These are phyloP conservation scores for Allacma fusca DNA, from an alignment of 2,888 invertebrate species.

Conservation along the genomic window DNA sequence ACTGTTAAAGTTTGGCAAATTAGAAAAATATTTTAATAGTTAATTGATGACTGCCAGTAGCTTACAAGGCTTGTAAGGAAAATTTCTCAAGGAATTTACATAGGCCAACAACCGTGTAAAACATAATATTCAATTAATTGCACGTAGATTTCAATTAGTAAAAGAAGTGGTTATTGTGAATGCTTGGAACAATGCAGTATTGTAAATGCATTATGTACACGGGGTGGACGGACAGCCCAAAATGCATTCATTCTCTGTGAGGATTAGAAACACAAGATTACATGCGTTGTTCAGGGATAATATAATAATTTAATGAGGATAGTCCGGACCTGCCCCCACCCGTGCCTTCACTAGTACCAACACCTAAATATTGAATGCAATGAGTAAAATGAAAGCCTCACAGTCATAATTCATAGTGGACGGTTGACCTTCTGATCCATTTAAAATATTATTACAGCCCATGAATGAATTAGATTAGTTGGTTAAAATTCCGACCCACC, in stretches of 20 bases:
- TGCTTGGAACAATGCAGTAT: neutral
- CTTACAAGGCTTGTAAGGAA: neutral
- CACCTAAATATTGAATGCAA: neutral
- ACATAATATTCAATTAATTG: neutral
- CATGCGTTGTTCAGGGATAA: neutral
- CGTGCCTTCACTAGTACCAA: neutral
- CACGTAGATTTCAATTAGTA: neutral
- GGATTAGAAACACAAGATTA: neutral
- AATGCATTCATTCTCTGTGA: neutral
- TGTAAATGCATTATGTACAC: neutral
- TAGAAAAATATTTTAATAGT: neutral
- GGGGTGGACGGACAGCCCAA: neutral
- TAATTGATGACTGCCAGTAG: neutral
- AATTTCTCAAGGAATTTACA: neutral
- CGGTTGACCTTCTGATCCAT: constrained; percentile 19
- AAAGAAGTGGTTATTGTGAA: neutral
- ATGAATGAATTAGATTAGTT: constrained; percentile 19
- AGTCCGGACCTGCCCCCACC: neutral
- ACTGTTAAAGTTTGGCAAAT: neutral
- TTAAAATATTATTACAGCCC: constrained; percentile 11
- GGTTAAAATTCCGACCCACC: constrained; percentile 26
- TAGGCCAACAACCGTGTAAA: too few relatives aligned
- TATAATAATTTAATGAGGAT: neutral
- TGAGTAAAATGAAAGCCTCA: neutral
- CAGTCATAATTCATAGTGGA: constrained; percentile 6